phyloP scores from a whole-genome alignment of 2,888 invertebrate genomes.

The Aethes cnicana region DNA sequence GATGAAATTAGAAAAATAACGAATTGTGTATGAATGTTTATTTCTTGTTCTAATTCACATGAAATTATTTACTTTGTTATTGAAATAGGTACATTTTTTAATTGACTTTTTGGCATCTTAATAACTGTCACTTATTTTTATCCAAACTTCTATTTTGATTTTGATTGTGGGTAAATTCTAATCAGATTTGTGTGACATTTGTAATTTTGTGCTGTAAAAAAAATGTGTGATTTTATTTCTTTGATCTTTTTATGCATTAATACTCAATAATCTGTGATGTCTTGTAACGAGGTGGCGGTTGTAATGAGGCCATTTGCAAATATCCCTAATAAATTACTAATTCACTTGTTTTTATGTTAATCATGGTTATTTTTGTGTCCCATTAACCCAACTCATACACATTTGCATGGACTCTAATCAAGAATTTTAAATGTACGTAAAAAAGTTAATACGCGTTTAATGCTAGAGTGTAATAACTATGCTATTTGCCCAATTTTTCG shows the following conservation, averaged over 20 bases:
- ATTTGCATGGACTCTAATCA: conserved; percentile 15
- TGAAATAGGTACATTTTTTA: too few relatives aligned
- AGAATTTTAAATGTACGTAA: conserved; percentile 12
- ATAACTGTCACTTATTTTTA: too few relatives aligned
- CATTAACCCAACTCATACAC: conserved; percentile 22
- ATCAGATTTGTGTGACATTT: too few relatives aligned
- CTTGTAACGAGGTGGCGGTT: conserved; percentile 73
- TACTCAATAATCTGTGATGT: conserved; percentile 57
- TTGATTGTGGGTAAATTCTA: conserved; percentile 35
- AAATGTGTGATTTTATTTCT: conserved; percentile 6
- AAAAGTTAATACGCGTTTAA: too few relatives aligned
- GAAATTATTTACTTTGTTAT: too few relatives aligned
- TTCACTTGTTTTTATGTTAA: conserved; percentile 1
- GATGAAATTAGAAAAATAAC: too few relatives aligned
- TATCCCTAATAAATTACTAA: conserved; percentile 34
- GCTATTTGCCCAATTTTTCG: too few relatives aligned
- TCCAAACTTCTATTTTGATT: too few relatives aligned
- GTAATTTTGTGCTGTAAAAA: conserved; percentile 23
- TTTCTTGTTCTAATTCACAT: too few relatives aligned
- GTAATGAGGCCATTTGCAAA: conserved; percentile 69
- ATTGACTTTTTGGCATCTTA: too few relatives aligned
- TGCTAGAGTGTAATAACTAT: too few relatives aligned
- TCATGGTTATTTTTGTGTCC: conserved; percentile 10
- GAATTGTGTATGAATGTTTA: too few relatives aligned
- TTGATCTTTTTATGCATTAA: conserved; percentile 19